Percentiles rank a stretch among this genome's conserved stretches.
Conservation (phyloP, 2,797 vertebrate genomes). For the Zenarchopterus dispar region DNA sequence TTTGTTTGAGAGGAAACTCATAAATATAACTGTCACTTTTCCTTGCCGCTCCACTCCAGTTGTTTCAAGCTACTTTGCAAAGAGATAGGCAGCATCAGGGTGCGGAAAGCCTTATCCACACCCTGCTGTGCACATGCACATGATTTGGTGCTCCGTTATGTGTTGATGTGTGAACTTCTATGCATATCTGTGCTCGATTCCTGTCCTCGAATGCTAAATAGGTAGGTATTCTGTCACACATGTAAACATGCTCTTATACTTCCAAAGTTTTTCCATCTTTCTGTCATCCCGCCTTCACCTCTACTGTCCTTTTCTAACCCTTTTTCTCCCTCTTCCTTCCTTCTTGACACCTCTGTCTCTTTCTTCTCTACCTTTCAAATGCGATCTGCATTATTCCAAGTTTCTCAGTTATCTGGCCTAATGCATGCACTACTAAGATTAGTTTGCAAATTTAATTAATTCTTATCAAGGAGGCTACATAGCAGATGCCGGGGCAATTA, state of each 20-base stretch:
- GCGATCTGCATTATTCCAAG: slow-evolving; percentile 73
- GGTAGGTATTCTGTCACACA: slow-evolving; percentile 59
- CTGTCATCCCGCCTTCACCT: slow-evolving; percentile 58
- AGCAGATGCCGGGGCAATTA: slow-evolving; percentile 85
- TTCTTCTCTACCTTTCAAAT: slow-evolving; percentile 52
- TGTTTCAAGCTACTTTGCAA: slow-evolving; percentile 51
- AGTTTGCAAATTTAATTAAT: slow-evolving; percentile 87
- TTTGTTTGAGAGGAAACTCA: slow-evolving; percentile 62
- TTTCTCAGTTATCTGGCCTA: slow-evolving; percentile 79
- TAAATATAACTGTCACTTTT: slow-evolving; percentile 73
- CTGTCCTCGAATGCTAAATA: slow-evolving; percentile 47
- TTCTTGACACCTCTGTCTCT: slow-evolving; percentile 7
- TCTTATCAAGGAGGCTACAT: slow-evolving; percentile 84
- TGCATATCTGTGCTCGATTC: slow-evolving; percentile 26
- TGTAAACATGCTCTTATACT: slow-evolving; percentile 41
- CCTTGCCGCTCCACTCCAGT: slow-evolving; percentile 48
- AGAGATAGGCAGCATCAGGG: slow-evolving; percentile 34
- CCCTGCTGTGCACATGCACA: slow-evolving; percentile 17
- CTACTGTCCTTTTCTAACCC: slow-evolving; percentile 55
- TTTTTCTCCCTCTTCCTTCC: slow-evolving; percentile 12
- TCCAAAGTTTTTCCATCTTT: slow-evolving; percentile 48
- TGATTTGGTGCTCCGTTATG: slow-evolving; percentile 20
- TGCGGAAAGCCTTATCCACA: slow-evolving; percentile 22
- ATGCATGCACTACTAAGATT: slow-evolving; percentile 82
- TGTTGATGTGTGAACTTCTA: slow-evolving; percentile 3